Conservation (phyloP, 2,888 invertebrate species). For the Dolichomitus sp. region DNA sequence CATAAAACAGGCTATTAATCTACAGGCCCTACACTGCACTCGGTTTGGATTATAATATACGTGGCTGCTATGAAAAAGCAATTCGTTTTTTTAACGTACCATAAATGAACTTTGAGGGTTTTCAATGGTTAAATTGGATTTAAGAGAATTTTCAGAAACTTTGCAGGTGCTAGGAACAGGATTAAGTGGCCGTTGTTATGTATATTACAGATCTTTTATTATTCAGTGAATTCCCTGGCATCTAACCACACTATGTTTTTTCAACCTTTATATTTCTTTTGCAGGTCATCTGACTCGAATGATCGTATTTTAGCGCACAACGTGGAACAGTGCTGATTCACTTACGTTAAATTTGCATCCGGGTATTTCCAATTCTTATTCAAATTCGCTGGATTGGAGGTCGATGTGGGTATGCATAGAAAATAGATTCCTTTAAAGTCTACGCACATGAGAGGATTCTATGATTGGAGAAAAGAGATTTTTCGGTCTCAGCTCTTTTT, state of each 20-base stretch:
- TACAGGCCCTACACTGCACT: conserved; percentile 1
- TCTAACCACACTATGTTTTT: background rate
- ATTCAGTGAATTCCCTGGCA: background rate
- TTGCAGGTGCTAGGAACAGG: background rate
- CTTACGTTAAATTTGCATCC: conserved; percentile 22
- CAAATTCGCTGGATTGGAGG: conserved; percentile 11
- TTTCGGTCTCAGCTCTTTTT: background rate
- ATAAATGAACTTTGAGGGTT: background rate
- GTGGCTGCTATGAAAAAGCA: background rate
- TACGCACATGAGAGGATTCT: conserved; percentile 20
- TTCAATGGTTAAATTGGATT: background rate
- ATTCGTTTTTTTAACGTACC: background rate
- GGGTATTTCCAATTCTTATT: conserved; percentile 33
- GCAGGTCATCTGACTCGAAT: conserved; percentile 7
- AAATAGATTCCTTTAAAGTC: conserved; percentile 12
- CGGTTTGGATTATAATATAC: conserved; percentile 14
- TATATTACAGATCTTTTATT: background rate
- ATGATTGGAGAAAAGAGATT: conserved; percentile 7
- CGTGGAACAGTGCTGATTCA: background rate
- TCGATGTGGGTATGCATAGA: conserved; percentile 26
- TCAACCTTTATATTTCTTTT: background rate
- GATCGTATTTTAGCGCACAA: conserved; percentile 1
- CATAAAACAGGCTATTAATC: conserved; percentile 50
- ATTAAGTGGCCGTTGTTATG: background rate
- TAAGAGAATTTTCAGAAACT: background rate